Conservation (phyloP, 2,888 invertebrate species). For the Microctonus aethiopoides region DNA sequence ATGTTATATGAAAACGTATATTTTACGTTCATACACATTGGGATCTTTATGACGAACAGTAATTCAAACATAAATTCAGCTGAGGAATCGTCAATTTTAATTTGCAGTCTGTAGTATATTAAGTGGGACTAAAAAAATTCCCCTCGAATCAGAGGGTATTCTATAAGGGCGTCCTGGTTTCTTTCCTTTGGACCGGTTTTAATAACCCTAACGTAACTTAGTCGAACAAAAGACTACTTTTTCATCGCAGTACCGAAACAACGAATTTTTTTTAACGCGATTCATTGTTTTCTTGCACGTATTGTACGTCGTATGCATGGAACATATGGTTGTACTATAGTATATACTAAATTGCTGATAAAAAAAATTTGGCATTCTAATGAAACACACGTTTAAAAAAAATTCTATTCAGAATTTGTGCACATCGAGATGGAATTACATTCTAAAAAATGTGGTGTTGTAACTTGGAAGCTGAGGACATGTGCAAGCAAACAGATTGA, state of each 20-base stretch:
- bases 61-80: background rate
- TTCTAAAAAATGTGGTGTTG: background rate
- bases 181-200: conserved; percentile 14
- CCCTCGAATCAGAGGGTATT: background rate
- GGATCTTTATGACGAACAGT: background rate
- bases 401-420: background rate
- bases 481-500: too few species aligned
- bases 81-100: background rate
- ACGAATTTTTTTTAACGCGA: conserved; percentile 8
- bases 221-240: conserved; percentile 4
- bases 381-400: background rate
- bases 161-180: conserved; percentile 6
- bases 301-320: conserved; percentile 6
- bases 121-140: conserved; percentile 1
- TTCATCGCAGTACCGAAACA: conserved; percentile 6
- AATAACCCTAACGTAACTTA: conserved; percentile 6
- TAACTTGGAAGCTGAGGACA: background rate
- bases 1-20: background rate
- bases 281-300: conserved; percentile 4
- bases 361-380: conserved; percentile 5
- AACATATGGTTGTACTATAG: conserved; percentile 7
- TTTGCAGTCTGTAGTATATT: background rate
- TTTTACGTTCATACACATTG: background rate
- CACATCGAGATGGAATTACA: background rate
- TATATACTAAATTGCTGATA: conserved; percentile 9